Percentiles rank a stretch among this genome's conserved stretches.
Evolutionary conservation across 30 jellyfish, hydroid and myxozoan genomes (phyloP).

Genomic region (Pelagia noctiluca): DNA sequence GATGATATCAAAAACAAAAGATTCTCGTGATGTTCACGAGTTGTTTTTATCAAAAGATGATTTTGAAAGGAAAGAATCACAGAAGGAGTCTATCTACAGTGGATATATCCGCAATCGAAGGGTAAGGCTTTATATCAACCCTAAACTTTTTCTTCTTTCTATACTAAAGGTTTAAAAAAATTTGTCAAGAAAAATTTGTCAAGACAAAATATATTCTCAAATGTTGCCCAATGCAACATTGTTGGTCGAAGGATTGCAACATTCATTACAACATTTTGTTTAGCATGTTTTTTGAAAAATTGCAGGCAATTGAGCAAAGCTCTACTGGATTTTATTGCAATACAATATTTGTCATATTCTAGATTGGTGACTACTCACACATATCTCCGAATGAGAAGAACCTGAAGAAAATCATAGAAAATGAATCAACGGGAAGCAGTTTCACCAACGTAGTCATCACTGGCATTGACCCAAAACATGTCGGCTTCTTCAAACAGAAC

Average conservation of each 20-base stretch:
- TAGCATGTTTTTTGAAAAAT: no score
- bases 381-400: constrained; percentile 35
- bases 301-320: no score
- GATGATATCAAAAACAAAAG: constrained; percentile 68
- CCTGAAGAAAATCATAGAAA: constrained; percentile 30
- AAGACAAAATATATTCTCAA: no score
- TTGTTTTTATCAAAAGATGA: constrained; percentile 62
- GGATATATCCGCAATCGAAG: constrained; percentile 70
- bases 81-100: constrained; percentile 55
- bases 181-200: no score
- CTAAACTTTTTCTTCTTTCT: background rate
- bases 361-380: constrained; percentile 72
- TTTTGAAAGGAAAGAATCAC: constrained; percentile 66
- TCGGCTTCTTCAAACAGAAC: constrained; percentile 54
- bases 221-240: no score
- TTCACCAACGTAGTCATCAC: constrained; percentile 70
- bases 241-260: no score
- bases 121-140: constrained; percentile 31
- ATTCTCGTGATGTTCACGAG: constrained; percentile 75
- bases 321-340: no score
- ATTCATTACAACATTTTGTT: no score
- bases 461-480: constrained; percentile 51
- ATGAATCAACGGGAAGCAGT: constrained; percentile 35
- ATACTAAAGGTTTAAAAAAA: no score
- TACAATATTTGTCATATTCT: no score